Evolutionary conservation across 2,888 invertebrate species (phyloP), one percentile per base, ranked within the genome.

Genomic region (Phyllotreta cruciferae): DNA sequence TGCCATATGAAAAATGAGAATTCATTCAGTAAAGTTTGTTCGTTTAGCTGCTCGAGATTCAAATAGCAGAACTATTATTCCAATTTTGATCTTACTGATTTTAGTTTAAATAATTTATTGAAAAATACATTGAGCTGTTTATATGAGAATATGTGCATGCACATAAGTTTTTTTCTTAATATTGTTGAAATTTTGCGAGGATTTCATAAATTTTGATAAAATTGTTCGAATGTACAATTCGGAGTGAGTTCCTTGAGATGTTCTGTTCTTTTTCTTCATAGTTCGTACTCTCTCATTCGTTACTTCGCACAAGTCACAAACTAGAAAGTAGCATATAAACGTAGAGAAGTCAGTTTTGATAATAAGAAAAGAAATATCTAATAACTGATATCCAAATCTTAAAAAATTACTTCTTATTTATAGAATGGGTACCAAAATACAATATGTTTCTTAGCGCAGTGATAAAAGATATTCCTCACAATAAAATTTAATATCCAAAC

Each of bases 401-500:
- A 37, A 58, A 53, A 55, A 62, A 58, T 61, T 37, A 24, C 38
- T 39, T 60, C 38, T 60, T 50, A 42, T 60, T 63, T 58, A 47
- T 56, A 62, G 64, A 63, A 70, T 67, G 66, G 61, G 67, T 58
- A 50, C 63, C 61, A 67, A 66, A 68, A 67, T 62, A 58, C 66
- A 64, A 66, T 68, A 69, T 66, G 63, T 57, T 63, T 62, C 55
- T 66, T 67, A 67, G 64, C 67, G 56, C 55, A 60, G 58, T 42
- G 41, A 55, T 49, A 60, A 34, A 57, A 68, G 64, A 69, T 55
- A 57, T 64, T 39, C 60, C 47, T 36, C 50, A 42, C 56, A 38
- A 63, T 54, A 55, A 62, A 64, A 64, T 42, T 44, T 37, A 60
- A 56, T 53, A 58, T 53, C 45, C 6, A 13, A 45, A 11, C 41